Evolutionary conservation across 1,140 invertebrate genomes (phyloP).

Genomic region (Eumeta japonica): DNA sequence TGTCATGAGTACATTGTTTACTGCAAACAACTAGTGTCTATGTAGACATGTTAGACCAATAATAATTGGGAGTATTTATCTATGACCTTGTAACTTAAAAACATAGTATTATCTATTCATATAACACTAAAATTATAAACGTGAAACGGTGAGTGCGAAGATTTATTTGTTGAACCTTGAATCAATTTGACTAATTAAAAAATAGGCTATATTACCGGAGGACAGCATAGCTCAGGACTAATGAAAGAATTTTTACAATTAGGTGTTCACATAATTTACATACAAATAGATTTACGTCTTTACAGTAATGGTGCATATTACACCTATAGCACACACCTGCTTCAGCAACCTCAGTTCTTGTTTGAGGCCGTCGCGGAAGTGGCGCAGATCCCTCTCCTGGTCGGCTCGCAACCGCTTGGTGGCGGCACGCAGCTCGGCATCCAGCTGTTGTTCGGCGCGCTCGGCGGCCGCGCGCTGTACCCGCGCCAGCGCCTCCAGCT

Average conservation of each 20-base stretch:
- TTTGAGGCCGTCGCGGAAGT: slow-evolving; percentile 90
- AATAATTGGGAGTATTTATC: no score
- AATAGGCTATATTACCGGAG: no score
- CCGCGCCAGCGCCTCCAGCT: slow-evolving; percentile 83
- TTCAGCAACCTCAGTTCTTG: slow-evolving; percentile 91
- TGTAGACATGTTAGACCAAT: no score
- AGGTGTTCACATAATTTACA: not conserved
- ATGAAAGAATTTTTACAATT: not conserved
- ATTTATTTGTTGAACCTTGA: no score
- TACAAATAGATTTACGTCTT: not conserved
- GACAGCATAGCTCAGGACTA: no score
- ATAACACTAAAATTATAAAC: no score
- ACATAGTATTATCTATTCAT: no score
- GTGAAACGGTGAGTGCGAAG: no score
- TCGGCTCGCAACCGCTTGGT: slow-evolving; percentile 85
- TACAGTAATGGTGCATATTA: not conserved
- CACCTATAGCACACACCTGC: slow-evolving; percentile 54
- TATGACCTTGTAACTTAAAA: no score
- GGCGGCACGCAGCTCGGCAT: slow-evolving; percentile 80
- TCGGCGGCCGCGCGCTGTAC: slow-evolving; percentile 92
- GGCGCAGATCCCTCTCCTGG: slow-evolving; percentile 91
- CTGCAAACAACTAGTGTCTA: no score
- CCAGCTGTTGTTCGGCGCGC: slow-evolving; percentile 88
- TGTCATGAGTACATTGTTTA: no score
- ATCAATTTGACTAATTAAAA: no score